A percentile compares a stretch with the other conserved stretches of the same genome.
Evolutionary conservation across 2,797 vertebrate species (phyloP).

Genomic region (Lepidocolaptes lacrymiger): DNA sequence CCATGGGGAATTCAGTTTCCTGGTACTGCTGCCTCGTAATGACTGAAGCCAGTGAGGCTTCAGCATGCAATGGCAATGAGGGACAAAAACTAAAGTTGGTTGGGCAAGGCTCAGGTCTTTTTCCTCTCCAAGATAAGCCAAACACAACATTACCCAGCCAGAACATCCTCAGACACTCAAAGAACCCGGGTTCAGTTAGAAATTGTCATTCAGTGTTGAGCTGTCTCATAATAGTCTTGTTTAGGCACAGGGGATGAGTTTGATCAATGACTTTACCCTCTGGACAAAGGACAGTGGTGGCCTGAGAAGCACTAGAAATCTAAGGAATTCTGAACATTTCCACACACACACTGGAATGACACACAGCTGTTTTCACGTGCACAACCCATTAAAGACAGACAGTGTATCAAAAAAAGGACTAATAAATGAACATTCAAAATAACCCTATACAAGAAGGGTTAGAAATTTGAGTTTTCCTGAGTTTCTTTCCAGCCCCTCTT

Average conservation of each 20-base stretch:
- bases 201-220: not conserved
- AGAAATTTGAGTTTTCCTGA: not conserved
- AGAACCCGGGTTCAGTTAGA: not conserved
- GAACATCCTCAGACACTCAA: not conserved
- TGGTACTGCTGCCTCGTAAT: not conserved
- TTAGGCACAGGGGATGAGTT: not conserved
- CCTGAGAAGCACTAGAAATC: not conserved
- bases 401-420: not conserved
- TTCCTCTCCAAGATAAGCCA: not conserved
- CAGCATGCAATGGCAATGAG: not conserved
- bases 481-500: not conserved
- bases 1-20: not conserved
- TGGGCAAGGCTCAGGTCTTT: not conserved
- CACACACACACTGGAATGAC: not conserved
- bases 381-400: not conserved
- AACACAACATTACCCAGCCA: not conserved
- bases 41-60: not conserved
- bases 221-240: not conserved
- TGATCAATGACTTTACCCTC: not conserved
- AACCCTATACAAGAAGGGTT: rapidly evolving
- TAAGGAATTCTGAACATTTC: not conserved
- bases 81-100: not conserved
- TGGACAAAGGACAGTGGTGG: not conserved
- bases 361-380: not conserved
- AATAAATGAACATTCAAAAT: not conserved